Evolutionary conservation across 2,113 vertebrate genomes (phyloP).

Genomic region (Hucho hucho): DNA sequence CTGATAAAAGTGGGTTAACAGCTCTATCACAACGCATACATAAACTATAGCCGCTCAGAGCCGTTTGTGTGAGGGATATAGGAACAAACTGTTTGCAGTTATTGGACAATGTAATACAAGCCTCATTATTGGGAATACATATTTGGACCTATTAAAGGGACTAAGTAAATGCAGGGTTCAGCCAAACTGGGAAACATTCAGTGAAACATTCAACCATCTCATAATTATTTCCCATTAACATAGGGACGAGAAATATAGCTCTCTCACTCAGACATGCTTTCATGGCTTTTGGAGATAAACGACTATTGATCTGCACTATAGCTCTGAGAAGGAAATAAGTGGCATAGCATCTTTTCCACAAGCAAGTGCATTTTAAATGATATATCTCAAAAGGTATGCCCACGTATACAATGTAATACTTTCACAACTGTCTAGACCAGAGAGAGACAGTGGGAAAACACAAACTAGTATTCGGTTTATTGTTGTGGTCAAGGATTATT

Average conservation of each 20-base stretch:
- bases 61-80: not conserved
- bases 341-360: no score
- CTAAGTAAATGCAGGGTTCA: no score
- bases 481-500: not conserved
- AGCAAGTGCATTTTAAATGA: not conserved
- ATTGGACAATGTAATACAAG: no score
- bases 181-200: no score
- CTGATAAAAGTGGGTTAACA: conserved; percentile 43
- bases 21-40: conserved; percentile 39
- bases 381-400: not conserved
- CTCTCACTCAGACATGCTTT: not conserved
- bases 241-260: not conserved
- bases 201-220: no score
- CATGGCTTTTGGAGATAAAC: not conserved
- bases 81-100: conserved; percentile 10
- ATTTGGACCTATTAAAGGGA: no score
- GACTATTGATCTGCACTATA: not conserved
- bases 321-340: not conserved
- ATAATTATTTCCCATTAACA: not conserved
- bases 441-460: not conserved
- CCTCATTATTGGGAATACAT: no score
- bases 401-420: not conserved
- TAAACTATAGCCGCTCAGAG: conserved; percentile 7
- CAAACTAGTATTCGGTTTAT: not conserved
- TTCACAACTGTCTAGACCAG: not conserved